These are phyloP conservation scores for Potamilus streckersoni DNA, from an alignment of 1,140 invertebrate species.

Conservation along the genomic window DNA sequence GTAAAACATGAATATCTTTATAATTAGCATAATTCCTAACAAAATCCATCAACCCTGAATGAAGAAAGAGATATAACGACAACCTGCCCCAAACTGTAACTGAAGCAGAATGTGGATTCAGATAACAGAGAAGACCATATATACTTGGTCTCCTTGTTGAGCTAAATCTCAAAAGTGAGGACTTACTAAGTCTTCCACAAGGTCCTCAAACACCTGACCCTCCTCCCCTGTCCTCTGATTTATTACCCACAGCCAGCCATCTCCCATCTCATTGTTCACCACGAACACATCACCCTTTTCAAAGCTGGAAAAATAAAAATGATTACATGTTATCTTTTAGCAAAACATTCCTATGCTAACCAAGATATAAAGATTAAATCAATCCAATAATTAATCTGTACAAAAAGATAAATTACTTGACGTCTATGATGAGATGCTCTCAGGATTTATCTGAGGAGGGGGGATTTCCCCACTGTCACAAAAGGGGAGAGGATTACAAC, in stretches of 20 bases:
- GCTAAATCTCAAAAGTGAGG: neutral
- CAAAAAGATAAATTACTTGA: neutral
- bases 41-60: too few species aligned
- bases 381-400: neutral
- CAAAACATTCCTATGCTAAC: neutral
- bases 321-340: neutral
- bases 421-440: too few species aligned
- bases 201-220: conserved; percentile 94
- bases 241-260: conserved; percentile 98
- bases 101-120: too few species aligned
- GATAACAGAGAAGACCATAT: too few species aligned
- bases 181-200: conserved; percentile 86
- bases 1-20: too few species aligned
- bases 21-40: too few species aligned
- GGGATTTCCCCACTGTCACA: too few species aligned
- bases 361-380: neutral
- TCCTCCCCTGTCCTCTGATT: conserved; percentile 95
- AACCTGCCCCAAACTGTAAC: too few species aligned
- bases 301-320: conserved; percentile 76
- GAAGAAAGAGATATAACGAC: too few species aligned
- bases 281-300: conserved; percentile 98
- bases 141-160: too few species aligned
- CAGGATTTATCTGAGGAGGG: too few species aligned
- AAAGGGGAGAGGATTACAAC: too few species aligned
- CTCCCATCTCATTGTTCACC: conserved; percentile 97